These are phyloP conservation scores for Tamias sibiricus DNA, from an alignment of 2,113 vertebrate genomes.

Conservation along the genomic window DNA sequence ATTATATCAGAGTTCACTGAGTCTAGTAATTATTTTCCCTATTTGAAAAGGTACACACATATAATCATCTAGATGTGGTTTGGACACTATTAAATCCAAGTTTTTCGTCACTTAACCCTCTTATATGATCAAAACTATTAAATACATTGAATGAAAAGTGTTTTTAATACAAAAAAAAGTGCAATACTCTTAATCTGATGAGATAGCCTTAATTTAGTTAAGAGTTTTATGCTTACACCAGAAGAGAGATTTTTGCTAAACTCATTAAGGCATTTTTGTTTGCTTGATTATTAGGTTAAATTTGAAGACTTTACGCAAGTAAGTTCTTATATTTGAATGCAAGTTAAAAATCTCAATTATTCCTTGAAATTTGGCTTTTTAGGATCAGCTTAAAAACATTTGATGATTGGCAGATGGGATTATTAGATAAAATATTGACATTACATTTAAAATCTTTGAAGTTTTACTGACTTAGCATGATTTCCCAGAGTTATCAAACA, in stretches of 20 bases:
- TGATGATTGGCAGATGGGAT: neutral
- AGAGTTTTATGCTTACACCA: neutral
- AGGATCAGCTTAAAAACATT: neutral
- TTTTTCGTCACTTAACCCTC: neutral
- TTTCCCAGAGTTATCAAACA: constrained; percentile 50
- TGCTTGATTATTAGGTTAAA: neutral
- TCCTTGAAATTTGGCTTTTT: neutral
- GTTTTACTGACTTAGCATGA: constrained; percentile 22
- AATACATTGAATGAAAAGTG: neutral
- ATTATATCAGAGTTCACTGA: neutral
- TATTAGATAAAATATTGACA: constrained; percentile 18
- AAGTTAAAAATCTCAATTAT: neutral
- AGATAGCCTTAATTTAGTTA: neutral
- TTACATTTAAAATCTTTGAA: neutral
- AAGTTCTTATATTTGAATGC: constrained; percentile 18
- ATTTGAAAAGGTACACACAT: neutral
- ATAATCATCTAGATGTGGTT: neutral
- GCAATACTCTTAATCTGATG: neutral
- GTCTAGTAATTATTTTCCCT: neutral
- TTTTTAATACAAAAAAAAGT: neutral
- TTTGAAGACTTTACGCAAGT: constrained; percentile 25
- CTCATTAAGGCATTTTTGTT: neutral
- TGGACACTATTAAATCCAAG: neutral
- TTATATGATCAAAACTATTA: neutral
- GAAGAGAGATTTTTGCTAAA: constrained; percentile 28